phyloP scores from a whole-genome alignment of 2,113 vertebrate species.

The Chionomys nivalis region DNA sequence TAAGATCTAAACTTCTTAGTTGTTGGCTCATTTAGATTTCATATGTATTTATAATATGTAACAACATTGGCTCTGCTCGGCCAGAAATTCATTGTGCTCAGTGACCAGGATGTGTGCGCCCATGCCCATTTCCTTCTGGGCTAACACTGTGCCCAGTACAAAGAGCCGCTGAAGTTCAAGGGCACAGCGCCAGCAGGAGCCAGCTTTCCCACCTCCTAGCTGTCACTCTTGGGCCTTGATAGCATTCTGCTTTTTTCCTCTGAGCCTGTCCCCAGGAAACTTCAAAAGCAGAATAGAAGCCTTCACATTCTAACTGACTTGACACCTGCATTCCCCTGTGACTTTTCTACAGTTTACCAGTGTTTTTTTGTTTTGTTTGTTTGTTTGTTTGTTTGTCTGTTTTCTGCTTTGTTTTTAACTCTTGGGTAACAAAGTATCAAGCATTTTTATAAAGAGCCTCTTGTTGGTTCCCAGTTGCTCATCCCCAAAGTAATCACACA shows the following conservation, averaged over 20 bases:
- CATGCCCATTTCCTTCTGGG: neutral
- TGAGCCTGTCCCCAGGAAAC: neutral
- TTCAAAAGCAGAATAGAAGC: slow-evolving; percentile 56
- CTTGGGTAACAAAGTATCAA: neutral
- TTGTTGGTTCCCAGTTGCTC: no score
- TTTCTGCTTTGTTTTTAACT: neutral
- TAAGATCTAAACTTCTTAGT: neutral
- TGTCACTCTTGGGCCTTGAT: neutral
- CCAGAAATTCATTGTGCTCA: neutral
- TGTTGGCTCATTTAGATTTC: neutral
- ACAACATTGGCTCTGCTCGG: neutral
- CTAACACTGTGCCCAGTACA: neutral
- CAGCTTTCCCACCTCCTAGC: neutral
- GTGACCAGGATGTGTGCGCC: neutral
- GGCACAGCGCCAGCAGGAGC: neutral
- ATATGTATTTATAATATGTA: neutral
- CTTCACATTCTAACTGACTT: neutral
- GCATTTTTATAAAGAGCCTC: no score
- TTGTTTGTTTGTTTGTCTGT: neutral
- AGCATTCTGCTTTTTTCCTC: neutral
- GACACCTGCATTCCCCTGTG: neutral
- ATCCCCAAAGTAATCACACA: no score
- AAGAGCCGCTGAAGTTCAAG: neutral
- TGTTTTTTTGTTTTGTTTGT: neutral
- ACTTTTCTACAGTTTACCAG: neutral